Base-by-base conservation (phyloP, 2,888 invertebrate species). In the Sphaeridia pumilis region DNA sequence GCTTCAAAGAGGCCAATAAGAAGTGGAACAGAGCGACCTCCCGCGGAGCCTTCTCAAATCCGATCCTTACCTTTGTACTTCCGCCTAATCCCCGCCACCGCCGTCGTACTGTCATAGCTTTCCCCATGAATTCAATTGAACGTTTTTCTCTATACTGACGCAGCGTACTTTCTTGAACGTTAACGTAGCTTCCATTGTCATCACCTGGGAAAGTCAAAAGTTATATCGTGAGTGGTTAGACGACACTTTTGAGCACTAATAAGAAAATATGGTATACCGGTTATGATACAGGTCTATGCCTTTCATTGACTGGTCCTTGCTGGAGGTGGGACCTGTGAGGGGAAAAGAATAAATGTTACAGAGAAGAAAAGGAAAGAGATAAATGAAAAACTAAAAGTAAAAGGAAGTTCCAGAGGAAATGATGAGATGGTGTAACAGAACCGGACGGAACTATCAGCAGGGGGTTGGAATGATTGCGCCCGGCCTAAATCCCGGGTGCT, bases 401-500 rank as follows among this genome's bases (percentile, higher is more conserved):
- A 41, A 43, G 53, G 43, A 43, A 36, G 44, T 7, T 14, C 41
- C 12, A 12, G 43, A 4, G 28, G 36, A 45, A 43, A 51, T 47
- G 43, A 49, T 53, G 53, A 42, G 45, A 44, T 35, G 46, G 45
- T 27, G 26, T 35, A 46, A 50, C 46, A 17, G 26, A 25, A 34
- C 21, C 24, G 52, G 31, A 47, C 46, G 41, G 35, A 28, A 41
- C 27, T 42, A 36, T 42, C 47, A 47, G 53, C 35, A 34, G 49
- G 49, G 41, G 49, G 49, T 49, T 2, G 25, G 49, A 49, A 49
- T 49, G 38, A 49, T 49, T 49, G 49, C 49, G 49, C 38, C 49
- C 49, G 49, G 41, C 38, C 49, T 38, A 49, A 49, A 49, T 49
- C 49, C 49, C 49, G 41, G 49, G 49, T 49, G 41, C 49, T 49